Conservation (phyloP, 2,113 vertebrate species). For the Genyomyrus donnyi region DNA sequence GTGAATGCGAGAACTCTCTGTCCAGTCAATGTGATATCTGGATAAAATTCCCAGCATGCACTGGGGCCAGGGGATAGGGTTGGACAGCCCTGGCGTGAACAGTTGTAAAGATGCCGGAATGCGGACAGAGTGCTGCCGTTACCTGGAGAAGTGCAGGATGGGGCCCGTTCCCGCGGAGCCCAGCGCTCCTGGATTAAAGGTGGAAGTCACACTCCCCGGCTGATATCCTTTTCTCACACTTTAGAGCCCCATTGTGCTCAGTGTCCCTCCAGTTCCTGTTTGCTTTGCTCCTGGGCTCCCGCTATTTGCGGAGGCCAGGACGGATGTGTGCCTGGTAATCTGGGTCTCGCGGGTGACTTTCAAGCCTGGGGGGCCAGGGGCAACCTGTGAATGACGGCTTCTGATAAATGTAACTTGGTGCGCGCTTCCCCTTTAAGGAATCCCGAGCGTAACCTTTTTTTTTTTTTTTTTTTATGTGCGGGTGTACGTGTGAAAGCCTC, state of each 20-base stretch:
- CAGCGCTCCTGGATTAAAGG: not conserved
- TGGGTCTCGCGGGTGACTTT: not conserved
- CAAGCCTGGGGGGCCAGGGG: not conserved
- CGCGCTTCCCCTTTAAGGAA: not conserved
- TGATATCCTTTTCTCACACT: slow-evolving; percentile 1
- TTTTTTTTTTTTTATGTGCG: not conserved
- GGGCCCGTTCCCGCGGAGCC: not conserved
- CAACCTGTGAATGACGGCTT: no score
- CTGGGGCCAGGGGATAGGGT: not conserved
- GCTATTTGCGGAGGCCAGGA: slow-evolving; percentile 1
- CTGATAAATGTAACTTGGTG: not conserved
- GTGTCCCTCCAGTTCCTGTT: slow-evolving; percentile 14
- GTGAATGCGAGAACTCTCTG: not conserved
- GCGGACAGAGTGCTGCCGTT: not conserved
- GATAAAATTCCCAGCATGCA: not conserved
- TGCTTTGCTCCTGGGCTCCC: not conserved
- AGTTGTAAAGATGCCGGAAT: not conserved
- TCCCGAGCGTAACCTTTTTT: not conserved
- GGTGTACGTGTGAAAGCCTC: not conserved
- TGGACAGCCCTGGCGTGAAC: not conserved
- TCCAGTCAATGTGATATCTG: not conserved
- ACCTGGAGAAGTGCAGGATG: not conserved
- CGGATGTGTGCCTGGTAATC: not conserved
- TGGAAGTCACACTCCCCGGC: slow-evolving; percentile 4
- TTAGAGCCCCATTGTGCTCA: slow-evolving; percentile 14